These are phyloP conservation scores for Nesidiocoris tenuis DNA, from an alignment of 2,888 invertebrate genomes.

Conservation along the genomic window DNA sequence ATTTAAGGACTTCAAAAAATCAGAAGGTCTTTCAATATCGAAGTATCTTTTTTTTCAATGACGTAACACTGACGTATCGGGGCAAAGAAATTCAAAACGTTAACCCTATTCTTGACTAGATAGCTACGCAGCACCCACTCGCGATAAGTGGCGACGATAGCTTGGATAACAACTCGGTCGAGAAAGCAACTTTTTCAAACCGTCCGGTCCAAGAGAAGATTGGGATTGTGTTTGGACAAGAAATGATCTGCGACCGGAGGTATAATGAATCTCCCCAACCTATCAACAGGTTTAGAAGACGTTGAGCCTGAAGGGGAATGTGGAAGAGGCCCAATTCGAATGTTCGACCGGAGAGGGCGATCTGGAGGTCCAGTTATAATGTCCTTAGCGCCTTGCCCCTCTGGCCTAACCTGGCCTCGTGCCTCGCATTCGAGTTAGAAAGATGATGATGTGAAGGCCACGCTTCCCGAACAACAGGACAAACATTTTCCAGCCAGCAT, in stretches of 20 bases:
- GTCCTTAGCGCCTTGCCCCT: conserved; percentile 29
- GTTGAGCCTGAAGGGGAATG: not conserved
- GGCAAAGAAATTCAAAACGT: conserved; percentile 1
- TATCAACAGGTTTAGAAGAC: conserved; percentile 37
- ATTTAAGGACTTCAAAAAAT: no score
- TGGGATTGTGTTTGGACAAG: conserved; percentile 40
- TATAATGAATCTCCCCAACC: conserved; percentile 41
- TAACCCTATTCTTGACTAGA: not conserved
- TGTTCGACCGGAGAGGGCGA: conserved; percentile 33
- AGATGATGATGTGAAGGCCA: not conserved
- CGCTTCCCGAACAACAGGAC: not conserved
- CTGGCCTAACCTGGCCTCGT: not conserved
- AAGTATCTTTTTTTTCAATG: not conserved
- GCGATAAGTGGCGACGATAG: not conserved
- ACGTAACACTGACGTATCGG: not conserved
- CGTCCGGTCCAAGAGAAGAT: not conserved
- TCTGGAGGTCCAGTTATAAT: conserved; percentile 37
- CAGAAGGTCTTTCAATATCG: no score
- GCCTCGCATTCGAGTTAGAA: not conserved
- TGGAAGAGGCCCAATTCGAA: conserved; percentile 31
- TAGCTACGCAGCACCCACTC: not conserved
- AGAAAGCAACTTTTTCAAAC: not conserved
- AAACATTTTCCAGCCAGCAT: not conserved
- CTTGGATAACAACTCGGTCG: not conserved
- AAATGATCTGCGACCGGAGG: conserved; percentile 28